Evolutionary conservation across 2,797 vertebrate genomes (phyloP).

Genomic region (Acipenser ruthenus): DNA sequence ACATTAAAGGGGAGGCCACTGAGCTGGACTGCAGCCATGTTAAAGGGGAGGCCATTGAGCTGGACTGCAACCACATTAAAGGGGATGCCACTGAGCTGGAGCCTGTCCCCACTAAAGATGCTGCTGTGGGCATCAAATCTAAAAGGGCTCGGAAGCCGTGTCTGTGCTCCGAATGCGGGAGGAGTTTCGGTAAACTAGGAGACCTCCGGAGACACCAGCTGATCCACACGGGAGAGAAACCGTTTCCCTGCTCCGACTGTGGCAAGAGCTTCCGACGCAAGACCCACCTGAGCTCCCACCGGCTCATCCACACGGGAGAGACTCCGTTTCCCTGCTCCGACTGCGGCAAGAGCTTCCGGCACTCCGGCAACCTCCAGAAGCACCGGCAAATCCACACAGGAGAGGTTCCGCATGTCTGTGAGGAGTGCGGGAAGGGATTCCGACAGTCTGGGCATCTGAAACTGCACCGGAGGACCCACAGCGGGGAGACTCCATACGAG

Average conservation of each 20-base stretch:
- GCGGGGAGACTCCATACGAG: background rate
- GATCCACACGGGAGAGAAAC: background rate
- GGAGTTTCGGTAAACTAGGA: background rate
- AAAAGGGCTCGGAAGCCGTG: background rate
- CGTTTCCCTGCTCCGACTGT: background rate
- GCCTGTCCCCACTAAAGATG: too few species aligned
- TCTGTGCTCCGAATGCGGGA: background rate
- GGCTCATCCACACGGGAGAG: background rate
- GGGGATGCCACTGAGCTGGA: too few species aligned
- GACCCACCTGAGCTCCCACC: background rate
- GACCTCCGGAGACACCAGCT: background rate
- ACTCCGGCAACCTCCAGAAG: background rate
- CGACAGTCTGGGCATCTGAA: background rate
- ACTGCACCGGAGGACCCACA: background rate
- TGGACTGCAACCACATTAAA: too few species aligned
- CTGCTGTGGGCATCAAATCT: too few species aligned
- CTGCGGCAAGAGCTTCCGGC: background rate
- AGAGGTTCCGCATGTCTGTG: background rate
- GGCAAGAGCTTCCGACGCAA: background rate
- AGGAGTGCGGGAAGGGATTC: background rate
- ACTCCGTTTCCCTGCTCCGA: background rate
- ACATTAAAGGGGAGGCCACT: too few species aligned
- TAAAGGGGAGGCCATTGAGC: too few species aligned
- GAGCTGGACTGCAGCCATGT: too few species aligned
- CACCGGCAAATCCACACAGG: background rate